Conservation (phyloP, 2,888 invertebrate species). For the Sminthurinus aureus region DNA sequence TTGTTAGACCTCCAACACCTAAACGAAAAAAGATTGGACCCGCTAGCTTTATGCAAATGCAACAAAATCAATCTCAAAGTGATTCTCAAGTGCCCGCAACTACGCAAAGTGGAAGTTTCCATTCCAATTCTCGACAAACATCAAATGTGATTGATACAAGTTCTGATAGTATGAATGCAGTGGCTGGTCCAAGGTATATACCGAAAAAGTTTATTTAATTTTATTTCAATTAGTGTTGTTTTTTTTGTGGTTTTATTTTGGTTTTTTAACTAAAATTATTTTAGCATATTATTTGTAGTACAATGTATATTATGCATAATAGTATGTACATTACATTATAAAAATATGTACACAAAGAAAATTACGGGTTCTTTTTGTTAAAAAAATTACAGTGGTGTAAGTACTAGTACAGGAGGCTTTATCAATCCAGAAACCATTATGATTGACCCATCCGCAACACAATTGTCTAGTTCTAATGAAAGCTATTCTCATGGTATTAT, state of each 20-base stretch:
- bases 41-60: conserved; percentile 42
- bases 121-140: neutral
- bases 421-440: conserved; percentile 38
- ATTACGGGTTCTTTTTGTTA: no score
- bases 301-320: no score
- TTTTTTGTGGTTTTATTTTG: no score
- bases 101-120: conserved; percentile 12
- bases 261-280: no score
- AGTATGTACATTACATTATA: no score
- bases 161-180: conserved; percentile 9
- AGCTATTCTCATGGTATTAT: conserved; percentile 41
- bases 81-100: conserved; percentile 26
- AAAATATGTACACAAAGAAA: no score
- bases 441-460: conserved; percentile 11
- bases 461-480: neutral
- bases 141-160: conserved; percentile 16
- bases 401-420: conserved; percentile 32
- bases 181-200: conserved; percentile 38
- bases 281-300: no score
- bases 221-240: no score
- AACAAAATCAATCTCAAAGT: conserved; percentile 13
- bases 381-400: conserved; percentile 27
- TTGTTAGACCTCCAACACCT: conserved; percentile 50
- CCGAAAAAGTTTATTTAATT: no score
- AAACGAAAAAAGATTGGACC: conserved; percentile 51